A percentile compares a stretch with the other conserved stretches of the same genome.
phyloP scores from a whole-genome alignment of 2,888 invertebrate species.

The Malachius bipustulatus region DNA sequence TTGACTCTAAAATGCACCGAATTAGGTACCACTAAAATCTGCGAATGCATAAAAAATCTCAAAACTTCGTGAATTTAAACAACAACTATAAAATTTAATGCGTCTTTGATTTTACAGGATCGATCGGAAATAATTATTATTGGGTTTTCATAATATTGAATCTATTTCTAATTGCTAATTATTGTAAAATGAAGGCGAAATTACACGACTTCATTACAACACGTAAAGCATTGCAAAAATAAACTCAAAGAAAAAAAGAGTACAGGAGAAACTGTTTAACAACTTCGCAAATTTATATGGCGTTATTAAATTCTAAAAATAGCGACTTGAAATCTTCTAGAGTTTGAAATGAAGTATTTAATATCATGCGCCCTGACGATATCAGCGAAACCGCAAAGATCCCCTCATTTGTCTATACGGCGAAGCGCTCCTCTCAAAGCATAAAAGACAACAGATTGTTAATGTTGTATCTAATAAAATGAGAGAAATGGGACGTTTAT shows the following conservation, averaged over 20 bases:
- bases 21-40: no score
- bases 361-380: constrained; percentile 19
- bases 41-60: no score
- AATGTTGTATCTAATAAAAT: constrained; percentile 19
- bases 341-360: constrained; percentile 18
- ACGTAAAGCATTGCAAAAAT: constrained; percentile 15
- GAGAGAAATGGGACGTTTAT: constrained; percentile 18
- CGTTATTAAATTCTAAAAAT: constrained; percentile 11
- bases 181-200: no score
- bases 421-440: constrained; percentile 16
- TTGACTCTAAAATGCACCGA: no score
- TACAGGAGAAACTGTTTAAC: constrained; percentile 13
- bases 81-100: no score
- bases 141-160: no score
- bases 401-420: constrained; percentile 19
- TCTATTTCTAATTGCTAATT: no score
- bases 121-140: no score
- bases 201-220: no score
- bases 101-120: no score
- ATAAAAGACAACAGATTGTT: constrained; percentile 19
- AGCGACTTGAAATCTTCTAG: constrained; percentile 12
- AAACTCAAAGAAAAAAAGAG: constrained; percentile 10
- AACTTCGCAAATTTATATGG: constrained; percentile 17
- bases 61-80: no score
- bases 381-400: constrained; percentile 18